Evolutionary conservation across 2,888 invertebrate genomes (phyloP), one percentile per base, ranked within the genome.

Genomic region (Sepiola atlantica): DNA sequence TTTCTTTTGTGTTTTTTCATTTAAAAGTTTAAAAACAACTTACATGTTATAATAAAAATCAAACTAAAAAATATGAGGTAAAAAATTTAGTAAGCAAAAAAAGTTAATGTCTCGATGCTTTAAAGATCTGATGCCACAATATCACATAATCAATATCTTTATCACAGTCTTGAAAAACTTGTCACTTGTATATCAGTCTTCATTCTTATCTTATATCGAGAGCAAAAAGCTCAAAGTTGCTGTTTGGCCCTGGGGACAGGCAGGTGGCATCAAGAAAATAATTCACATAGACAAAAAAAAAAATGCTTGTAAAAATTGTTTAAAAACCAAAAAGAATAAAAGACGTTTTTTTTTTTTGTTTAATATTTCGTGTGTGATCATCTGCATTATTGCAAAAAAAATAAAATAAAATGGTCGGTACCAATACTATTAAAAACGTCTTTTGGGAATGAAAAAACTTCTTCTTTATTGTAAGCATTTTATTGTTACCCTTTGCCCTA

Each of bases 51-150:
- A 28, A 77, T 77, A 77, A 77, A 77, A 18, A 2, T 0, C 1
- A 0, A 3, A 10, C 14, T 16, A 16, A 16, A n/a, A 16, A n/a
- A 77, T 12, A n/a, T 2, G 0, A 2, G 1, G 0, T 14, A 32
- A n/a, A n/a, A 32, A 4, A 14, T n/a, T n/a, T n/a, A 45, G 45
- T 45, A 45, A 45, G 16, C 8, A n/a, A 16, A 20, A 32, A n/a
- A 77, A 77, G 14, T 77, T 8, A 77, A 77, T 32, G 32, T 77
- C 2, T n/a, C n/a, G 32, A 77, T n/a, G n/a, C 77, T 77, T 77
- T 57, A 1, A 28, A 45, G 1, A 77, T 77, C 0, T 77, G 12
- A 77, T 32, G 77, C 32, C 77, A n/a, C 77, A 77, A 2, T 77
- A 77, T 3, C 12, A n/a, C 1, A n/a, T 32, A 14, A 77, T 77